These are phyloP conservation scores for Aporophyla lueneburgensis DNA, from an alignment of 2,888 invertebrate species.

Conservation along the genomic window DNA sequence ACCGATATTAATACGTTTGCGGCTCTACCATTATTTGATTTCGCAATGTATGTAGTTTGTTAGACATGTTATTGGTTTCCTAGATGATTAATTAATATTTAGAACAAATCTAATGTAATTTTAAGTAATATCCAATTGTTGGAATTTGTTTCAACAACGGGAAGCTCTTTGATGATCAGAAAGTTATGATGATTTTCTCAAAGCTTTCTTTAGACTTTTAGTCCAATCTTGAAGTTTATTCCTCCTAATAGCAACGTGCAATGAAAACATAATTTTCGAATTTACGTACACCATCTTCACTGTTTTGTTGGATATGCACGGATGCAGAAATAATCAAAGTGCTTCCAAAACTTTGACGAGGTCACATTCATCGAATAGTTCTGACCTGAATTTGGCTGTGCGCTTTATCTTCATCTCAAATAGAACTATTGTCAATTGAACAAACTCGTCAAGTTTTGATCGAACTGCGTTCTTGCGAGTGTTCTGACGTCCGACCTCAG, in stretches of 20 bases:
- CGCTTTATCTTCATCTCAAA: slow-evolving; percentile 48
- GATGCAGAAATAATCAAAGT: slow-evolving; percentile 33
- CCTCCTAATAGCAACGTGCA: no score
- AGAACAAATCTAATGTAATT: not conserved
- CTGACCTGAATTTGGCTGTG: slow-evolving; percentile 50
- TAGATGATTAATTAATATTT: not conserved
- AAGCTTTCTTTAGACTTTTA: not conserved
- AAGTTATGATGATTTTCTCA: not conserved
- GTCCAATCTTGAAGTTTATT: not conserved
- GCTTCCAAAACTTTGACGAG: slow-evolving; percentile 49
- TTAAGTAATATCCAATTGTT: not conserved
- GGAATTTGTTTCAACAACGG: not conserved
- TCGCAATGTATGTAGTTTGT: not conserved
- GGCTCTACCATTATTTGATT: not conserved
- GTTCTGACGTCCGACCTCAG: not conserved
- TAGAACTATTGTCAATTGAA: slow-evolving; percentile 46
- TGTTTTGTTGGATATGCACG: slow-evolving; percentile 15
- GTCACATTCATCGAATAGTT: slow-evolving; percentile 38
- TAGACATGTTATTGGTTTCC: not conserved
- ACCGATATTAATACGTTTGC: not conserved
- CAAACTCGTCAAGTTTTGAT: slow-evolving; percentile 37
- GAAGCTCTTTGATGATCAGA: not conserved
- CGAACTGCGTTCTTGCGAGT: slow-evolving; percentile 12
- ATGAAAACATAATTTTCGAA: not conserved
- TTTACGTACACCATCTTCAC: not conserved